A percentile compares a stretch with the other conserved stretches of the same genome.
Evolutionary conservation across 2,888 invertebrate genomes (phyloP).

Genomic region (Protophormia terraenovae): DNA sequence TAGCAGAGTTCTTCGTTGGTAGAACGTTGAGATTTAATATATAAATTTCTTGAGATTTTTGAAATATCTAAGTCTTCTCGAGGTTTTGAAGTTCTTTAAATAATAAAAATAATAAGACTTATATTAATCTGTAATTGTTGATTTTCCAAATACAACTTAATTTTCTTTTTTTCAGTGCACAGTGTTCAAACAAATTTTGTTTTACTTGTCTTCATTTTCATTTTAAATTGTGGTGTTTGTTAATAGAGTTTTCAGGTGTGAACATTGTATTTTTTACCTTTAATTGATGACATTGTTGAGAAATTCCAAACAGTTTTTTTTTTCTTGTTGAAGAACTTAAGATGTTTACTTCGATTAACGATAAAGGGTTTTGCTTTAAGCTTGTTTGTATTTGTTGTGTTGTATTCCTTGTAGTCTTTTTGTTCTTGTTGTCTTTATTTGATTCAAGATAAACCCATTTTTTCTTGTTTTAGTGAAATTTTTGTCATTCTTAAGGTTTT

Average conservation of each 20-base stretch:
- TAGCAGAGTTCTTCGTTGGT: too few species aligned
- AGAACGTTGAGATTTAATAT: too few species aligned
- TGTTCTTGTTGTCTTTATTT: conserved; percentile 59
- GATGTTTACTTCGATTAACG: conserved; percentile 61
- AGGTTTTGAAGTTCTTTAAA: too few species aligned
- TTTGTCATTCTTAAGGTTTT: conserved; percentile 43
- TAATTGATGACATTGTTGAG: conserved; percentile 81
- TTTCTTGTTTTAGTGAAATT: conserved; percentile 42
- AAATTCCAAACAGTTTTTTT: conserved; percentile 79
- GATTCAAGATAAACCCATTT: conserved; percentile 55
- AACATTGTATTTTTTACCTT: conserved; percentile 76
- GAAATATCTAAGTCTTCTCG: too few species aligned
- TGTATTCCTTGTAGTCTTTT: conserved; percentile 18
- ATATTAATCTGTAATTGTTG: too few species aligned
- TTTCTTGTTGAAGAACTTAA: conserved; percentile 68
- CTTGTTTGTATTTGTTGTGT: conserved; percentile 1
- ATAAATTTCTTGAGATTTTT: too few species aligned
- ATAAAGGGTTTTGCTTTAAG: conserved; percentile 51
- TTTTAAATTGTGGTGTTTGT: conserved; percentile 62
- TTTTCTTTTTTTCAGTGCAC: not conserved
- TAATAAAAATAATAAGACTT: too few species aligned
- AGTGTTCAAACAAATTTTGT: not conserved
- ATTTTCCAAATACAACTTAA: conserved; percentile 5
- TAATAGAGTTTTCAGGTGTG: conserved; percentile 81
- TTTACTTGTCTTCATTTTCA: not conserved